phyloP scores from a whole-genome alignment of 2,113 vertebrate species.

The Brienomyrus brachyistius region DNA sequence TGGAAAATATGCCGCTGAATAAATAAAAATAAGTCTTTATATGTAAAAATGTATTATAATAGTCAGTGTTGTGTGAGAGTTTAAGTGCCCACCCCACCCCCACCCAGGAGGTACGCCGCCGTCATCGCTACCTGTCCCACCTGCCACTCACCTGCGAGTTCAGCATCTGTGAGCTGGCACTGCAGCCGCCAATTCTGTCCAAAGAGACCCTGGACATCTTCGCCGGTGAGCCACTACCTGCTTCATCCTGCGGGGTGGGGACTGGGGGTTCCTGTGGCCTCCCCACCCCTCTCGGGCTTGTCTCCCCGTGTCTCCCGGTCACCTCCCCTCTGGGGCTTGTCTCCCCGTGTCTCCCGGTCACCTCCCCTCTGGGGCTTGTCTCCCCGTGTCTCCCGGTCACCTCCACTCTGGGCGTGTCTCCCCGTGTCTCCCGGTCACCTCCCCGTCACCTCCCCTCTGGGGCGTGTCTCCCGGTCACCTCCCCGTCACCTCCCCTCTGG shows the following conservation, averaged over 20 bases:
- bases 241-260: not conserved
- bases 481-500: no score
- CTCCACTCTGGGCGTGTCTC: no score
- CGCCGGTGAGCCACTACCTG: conserved; percentile 62
- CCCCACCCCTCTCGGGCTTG: no score
- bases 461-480: no score
- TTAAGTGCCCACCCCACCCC: not conserved
- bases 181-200: conserved; percentile 83
- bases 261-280: no score
- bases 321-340: no score
- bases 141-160: conserved; percentile 98
- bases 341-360: no score
- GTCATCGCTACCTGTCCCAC: conserved; percentile 90
- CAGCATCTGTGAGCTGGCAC: conserved; percentile 88
- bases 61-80: not conserved
- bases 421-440: no score
- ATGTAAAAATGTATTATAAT: not conserved
- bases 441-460: no score
- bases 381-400: no score
- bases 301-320: no score
- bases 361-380: no score
- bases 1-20: not conserved
- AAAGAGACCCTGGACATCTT: conserved; percentile 88
- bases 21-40: not conserved
- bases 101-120: conserved; percentile 81